phyloP scores from a whole-genome alignment of 2,113 vertebrate genomes.

The Asarcornis scutulata region DNA sequence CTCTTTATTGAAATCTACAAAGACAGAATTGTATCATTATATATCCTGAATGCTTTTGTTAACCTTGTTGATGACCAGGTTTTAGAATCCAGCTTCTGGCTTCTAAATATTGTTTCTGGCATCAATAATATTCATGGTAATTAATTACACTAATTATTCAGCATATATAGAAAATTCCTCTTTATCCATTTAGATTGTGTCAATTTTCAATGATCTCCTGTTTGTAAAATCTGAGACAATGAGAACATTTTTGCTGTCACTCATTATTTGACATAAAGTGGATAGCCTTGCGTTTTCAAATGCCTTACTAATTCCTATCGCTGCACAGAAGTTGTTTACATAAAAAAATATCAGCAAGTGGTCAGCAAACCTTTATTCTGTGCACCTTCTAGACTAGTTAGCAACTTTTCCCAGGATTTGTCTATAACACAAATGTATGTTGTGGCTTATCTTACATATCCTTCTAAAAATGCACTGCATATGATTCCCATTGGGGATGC shows the following conservation, averaged over 20 bases:
- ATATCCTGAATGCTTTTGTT: background rate
- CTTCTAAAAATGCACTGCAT: background rate
- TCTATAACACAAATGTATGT: background rate
- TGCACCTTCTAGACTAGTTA: background rate
- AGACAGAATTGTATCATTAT: background rate
- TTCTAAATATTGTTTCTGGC: background rate
- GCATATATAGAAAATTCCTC: background rate
- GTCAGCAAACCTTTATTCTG: background rate
- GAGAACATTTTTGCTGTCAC: background rate
- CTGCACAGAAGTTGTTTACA: background rate
- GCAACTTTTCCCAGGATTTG: background rate
- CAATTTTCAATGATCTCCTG: background rate
- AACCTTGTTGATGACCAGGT: background rate
- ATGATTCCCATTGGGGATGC: background rate
- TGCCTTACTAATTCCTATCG: background rate
- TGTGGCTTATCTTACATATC: accelerated
- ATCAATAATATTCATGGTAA: background rate
- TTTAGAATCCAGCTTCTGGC: background rate
- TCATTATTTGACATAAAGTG: background rate
- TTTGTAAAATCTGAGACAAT: background rate
- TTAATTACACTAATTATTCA: background rate
- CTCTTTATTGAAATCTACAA: background rate
- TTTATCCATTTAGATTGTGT: background rate
- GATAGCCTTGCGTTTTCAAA: background rate
- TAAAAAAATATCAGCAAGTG: background rate